Evolutionary conservation across 1,140 invertebrate genomes (phyloP).

Genomic region (Ctenoplectra terminalis): DNA sequence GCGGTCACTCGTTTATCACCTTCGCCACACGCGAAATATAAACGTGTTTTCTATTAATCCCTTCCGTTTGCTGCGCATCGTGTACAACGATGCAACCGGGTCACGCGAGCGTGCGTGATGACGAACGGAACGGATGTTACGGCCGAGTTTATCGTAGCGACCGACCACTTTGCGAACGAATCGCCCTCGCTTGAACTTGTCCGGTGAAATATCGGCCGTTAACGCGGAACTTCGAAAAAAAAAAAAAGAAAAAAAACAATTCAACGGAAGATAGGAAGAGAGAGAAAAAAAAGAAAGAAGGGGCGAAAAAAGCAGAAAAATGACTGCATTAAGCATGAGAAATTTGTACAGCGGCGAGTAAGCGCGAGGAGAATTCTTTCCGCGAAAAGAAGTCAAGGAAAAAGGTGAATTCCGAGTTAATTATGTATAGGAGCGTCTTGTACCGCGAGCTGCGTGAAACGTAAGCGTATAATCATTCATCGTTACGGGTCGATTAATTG

Average conservation of each 20-base stretch:
- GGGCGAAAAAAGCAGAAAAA: not conserved
- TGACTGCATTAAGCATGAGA: not conserved
- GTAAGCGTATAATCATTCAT: conserved; percentile 50
- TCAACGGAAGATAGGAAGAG: too few relatives aligned
- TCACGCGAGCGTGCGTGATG: conserved; percentile 70
- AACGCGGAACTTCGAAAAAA: not conserved
- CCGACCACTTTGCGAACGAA: not conserved
- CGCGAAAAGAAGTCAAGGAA: not conserved
- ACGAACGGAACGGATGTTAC: conserved; percentile 68
- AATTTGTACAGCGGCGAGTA: not conserved
- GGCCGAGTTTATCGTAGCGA: conserved; percentile 29
- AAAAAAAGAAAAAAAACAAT: not conserved
- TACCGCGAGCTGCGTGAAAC: not conserved
- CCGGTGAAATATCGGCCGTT: not conserved
- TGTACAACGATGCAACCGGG: conserved; percentile 60
- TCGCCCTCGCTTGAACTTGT: not conserved
- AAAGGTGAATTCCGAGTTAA: conserved; percentile 17
- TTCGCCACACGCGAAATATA: conserved; percentile 74
- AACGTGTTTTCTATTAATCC: conserved; percentile 78
- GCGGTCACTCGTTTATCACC: conserved; percentile 72
- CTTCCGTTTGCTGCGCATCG: conserved; percentile 67
- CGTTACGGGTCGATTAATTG: conserved; percentile 47
- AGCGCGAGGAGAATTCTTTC: conserved; percentile 5
- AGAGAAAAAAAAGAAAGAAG: not conserved
- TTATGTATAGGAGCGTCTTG: conserved; percentile 10